Evolutionary conservation across 2,797 vertebrate genomes (phyloP), one percentile per base, ranked within the genome.

Genomic region (Xerus rutilus): DNA sequence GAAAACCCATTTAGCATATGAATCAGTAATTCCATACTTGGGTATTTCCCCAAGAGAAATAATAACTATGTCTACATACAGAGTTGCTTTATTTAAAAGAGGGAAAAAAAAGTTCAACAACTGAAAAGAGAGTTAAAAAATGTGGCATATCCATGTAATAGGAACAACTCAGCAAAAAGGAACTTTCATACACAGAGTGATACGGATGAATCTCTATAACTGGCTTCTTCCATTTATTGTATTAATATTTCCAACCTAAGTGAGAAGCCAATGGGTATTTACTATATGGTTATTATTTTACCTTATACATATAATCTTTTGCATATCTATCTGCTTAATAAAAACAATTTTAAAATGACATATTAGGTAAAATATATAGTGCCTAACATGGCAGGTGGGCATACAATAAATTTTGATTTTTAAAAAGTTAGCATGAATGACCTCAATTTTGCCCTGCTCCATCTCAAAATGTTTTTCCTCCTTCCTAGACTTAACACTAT

Each of bases 401-500:
- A 59, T 62, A 11, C 23, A 62, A 62, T 62, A 62, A 23, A 62
- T 25, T 25, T 11, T 25, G 59, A 25, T 62, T 62, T 23, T 62
- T 62, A 25, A 62, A 62, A 25, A 25, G 57, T 59, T 23, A 25
- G 23, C 59, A 25, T 25, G 23, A 62, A 62, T 62, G 23, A 7
- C 59, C 59, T 62, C 25, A 57, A 67, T 77, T 54, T 65, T 93
- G 45, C 43, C 43, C 43, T 76, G 14, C 8, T 93, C 30, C 21
- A 83, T 35, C 17, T 74, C 32, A 83, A 93, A 93, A 89, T 76
- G 76, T 65, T 87, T 72, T 62, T 79, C 57, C 35, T 89, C 30
- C 12, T 43, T 77, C 74, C 69, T 77, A 73, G 74, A 73, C 1
- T 69, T 43, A 73, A 88, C 2, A 20, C n/a, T 88, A 54, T 43